Base-by-base conservation (phyloP, 2,113 vertebrate species). In the Aviceda subcristata region DNA sequence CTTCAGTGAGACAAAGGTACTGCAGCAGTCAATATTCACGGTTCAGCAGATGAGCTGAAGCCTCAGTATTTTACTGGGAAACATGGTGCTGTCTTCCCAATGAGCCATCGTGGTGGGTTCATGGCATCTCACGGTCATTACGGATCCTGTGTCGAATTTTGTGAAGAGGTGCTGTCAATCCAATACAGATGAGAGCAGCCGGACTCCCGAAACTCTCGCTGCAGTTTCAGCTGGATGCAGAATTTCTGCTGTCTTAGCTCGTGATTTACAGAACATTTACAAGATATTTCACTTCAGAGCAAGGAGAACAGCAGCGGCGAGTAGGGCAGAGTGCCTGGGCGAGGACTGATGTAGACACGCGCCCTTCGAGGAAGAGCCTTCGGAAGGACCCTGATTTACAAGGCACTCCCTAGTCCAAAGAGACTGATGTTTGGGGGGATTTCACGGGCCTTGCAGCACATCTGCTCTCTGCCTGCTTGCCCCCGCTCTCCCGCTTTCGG, bases 251-350 rank as follows among this genome's bases (percentile, higher is more conserved):
- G 80, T 87, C 76, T 60, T 53, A 43, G 20, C 10, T 76, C 75
- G 43, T 96, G 93, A 94, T 96, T 93, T 96, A 91, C 86, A 69
- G 80, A 76, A 41, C 48, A 60, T 60, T 64, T 82, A 53, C 26
- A 53, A 74, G 73, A 50, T 87, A 84, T 43, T 92, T 95, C 91
- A 78, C 48, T 81, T 89, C 38, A 64, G 66, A 87, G 62, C 46
- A 67, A 78, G 83, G 51, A 64, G 68, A 92, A n/a, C 56, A 75
- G 68, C 4, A 1, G 63, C 80, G 74, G 68, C 2, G 4, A 78
- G 50, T 8, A 51, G 60, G 51, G 51, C 76, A 91, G 73, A 0
- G 0, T 36, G 43, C 64, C 68, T 51, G 43, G 85, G 43, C 41
- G 20, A 79, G 48, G 48, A 60, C 39, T 82, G 67, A 9, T 26